Base-by-base conservation (phyloP, 2,113 vertebrate species). In the Heloderma charlesbogerti region DNA sequence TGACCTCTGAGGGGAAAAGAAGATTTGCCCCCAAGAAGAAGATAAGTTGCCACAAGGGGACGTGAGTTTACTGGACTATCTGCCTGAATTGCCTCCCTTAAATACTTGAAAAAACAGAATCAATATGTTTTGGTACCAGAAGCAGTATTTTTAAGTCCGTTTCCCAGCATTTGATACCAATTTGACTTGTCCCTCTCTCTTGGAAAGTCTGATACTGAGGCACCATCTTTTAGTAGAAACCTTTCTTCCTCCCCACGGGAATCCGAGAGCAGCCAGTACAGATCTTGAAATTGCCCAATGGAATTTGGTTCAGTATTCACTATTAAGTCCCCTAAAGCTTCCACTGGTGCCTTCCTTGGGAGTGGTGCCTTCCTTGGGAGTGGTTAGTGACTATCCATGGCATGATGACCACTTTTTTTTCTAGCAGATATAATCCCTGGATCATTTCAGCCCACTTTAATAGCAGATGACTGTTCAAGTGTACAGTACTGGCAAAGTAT, bases 31-130 rank as follows among this genome's bases (percentile, higher is more conserved):
- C 63, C 77, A 9, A 79, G 25, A n/a, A 80, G 91, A 88, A 71
- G 15, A 85, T 16, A 71, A 37, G 45, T 60, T 93, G 91, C 88
- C 88, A 92, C 91, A 87, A 89, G 48, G 0, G 7, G 92, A 94
- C 94, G 91, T 88, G 92, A 95, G 60, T 91, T 94, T 92, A 86
- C 87, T 88, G 54, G 37, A 91, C n/a, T 48, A 57, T 93, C 89
- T 92, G 91, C 90, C 91, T 89, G 81, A 71, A 71, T 87, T 90
- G 92, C 85, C 84, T 93, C 81, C 69, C 79, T 92, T 92, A 54
- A 48, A 37, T 78, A 92, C 31, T 0, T 92, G 93, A 18, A 93
- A 93, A 88, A 12, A 6, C 51, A 89, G 92, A 90, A 94, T 96
- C 89, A 89, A 87, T 88, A 85, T 91, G 79, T 84, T 81, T 3